Percentiles rank a stretch among this genome's conserved stretches.
Evolutionary conservation across 2,797 vertebrate species (phyloP).

Genomic region (Selene dorsalis): DNA sequence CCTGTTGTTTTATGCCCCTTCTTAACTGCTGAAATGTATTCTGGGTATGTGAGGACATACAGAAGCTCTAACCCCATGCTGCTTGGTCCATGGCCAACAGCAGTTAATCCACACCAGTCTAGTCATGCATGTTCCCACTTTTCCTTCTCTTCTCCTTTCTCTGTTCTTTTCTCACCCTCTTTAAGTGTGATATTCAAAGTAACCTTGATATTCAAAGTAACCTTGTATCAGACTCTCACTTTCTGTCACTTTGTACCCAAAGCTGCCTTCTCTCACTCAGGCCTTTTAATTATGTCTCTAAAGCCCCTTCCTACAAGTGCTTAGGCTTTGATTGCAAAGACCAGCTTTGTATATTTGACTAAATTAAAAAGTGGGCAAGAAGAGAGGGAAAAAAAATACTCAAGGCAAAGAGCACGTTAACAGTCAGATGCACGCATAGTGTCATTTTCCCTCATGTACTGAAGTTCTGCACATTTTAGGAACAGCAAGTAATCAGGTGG

Average conservation of each 20-base stretch:
- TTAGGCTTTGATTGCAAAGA: conserved; percentile 81
- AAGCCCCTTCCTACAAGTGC: conserved; percentile 70
- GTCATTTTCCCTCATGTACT: conserved; percentile 51
- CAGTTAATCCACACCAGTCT: conserved; percentile 50
- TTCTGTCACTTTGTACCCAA: conserved; percentile 65
- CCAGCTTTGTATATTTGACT: conserved; percentile 79
- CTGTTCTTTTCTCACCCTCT: conserved; percentile 42
- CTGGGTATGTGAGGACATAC: not conserved
- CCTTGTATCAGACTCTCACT: conserved; percentile 53
- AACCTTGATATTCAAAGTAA: conserved; percentile 47
- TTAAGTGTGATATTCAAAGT: conserved; percentile 46
- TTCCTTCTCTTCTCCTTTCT: conserved; percentile 17
- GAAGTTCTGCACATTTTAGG: conserved; percentile 62
- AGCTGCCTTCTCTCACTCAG: conserved; percentile 62
- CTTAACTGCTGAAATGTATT: not conserved
- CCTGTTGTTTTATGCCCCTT: not conserved
- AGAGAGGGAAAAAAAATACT: conserved; percentile 32
- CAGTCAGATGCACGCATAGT: conserved; percentile 55
- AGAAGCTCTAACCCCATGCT: not conserved
- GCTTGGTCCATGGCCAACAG: not conserved
- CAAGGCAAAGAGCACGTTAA: conserved; percentile 55
- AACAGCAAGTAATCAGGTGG: conserved; percentile 49
- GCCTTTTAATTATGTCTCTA: conserved; percentile 77
- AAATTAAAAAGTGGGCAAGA: conserved; percentile 75
- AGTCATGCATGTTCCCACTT: conserved; percentile 27